Percentiles rank a stretch among this genome's conserved stretches.
Conservation (phyloP, 2,797 vertebrate species). For the Sebastes cheni region DNA sequence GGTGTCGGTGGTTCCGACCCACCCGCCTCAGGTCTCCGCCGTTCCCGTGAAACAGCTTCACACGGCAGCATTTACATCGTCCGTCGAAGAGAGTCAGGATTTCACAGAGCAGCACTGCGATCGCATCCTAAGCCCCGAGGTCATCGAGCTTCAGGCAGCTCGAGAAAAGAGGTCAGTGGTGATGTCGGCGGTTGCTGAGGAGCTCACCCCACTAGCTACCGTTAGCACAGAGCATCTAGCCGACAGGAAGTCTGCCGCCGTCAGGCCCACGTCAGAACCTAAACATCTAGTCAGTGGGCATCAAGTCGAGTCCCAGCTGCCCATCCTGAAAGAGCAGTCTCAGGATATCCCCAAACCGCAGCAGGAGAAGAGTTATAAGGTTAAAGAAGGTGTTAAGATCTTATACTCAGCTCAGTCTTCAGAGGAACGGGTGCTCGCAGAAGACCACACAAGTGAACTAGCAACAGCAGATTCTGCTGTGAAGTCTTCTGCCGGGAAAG, state of each 20-base stretch:
- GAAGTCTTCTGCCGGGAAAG: slow-evolving; percentile 62
- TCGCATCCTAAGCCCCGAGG: slow-evolving; percentile 81
- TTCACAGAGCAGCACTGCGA: slow-evolving; percentile 84
- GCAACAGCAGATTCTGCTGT: slow-evolving; percentile 67
- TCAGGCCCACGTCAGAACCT: slow-evolving; percentile 72
- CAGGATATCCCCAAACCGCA: slow-evolving; percentile 68
- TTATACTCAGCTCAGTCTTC: slow-evolving; percentile 81
- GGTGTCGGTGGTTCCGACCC: slow-evolving; percentile 68
- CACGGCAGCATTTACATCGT: slow-evolving; percentile 77
- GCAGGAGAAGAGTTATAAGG: slow-evolving; percentile 79
- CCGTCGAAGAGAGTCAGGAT: slow-evolving; percentile 81
- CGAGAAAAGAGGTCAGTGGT: slow-evolving; percentile 72
- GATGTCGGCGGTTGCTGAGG: slow-evolving; percentile 81
- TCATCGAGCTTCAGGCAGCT: slow-evolving; percentile 67
- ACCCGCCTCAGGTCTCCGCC: slow-evolving; percentile 65
- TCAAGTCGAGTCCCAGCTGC: slow-evolving; percentile 77
- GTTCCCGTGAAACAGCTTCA: slow-evolving; percentile 79
- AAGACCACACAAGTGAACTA: slow-evolving; percentile 76
- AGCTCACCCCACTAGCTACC: slow-evolving; percentile 75
- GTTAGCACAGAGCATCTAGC: slow-evolving; percentile 69
- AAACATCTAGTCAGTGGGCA: slow-evolving; percentile 80
- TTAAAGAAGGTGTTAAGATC: slow-evolving; percentile 84
- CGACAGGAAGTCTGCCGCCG: slow-evolving; percentile 54
- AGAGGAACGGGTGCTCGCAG: slow-evolving; percentile 76
- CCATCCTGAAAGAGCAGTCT: slow-evolving; percentile 82